Base-by-base conservation (phyloP, 2,888 invertebrate species). In the Orthosia gothica region DNA sequence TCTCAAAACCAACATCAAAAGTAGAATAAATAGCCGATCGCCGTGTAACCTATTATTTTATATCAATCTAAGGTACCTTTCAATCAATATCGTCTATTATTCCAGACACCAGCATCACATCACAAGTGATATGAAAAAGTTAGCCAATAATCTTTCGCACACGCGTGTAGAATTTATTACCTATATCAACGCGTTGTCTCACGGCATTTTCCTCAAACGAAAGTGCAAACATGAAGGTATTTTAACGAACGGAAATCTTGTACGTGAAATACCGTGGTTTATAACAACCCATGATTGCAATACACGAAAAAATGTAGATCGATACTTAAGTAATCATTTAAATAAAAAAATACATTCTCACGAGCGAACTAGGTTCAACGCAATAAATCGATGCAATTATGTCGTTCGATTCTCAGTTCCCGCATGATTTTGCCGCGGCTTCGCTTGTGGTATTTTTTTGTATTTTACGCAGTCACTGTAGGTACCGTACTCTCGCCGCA, bases 321-420 rank as follows among this genome's bases (percentile, higher is more conserved):
- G 72, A 78, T 79, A 79, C 79, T 87, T 89, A 88, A 81, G 84
- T 87, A 91, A 88, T 85, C 66, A 82, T 87, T 86, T 85, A 83
- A 86, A 85, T 85, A 84, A 82, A 86, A 84, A 87, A 84, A 79
- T 84, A 74, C 69, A 86, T 90, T 91, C 91, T 86, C 91, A 91
- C 91, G 87, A 83, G 67, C 57, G 62, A 82, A 87, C 75, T 82
- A 79, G 74, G 76, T 81, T 83, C 70, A 85, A 71, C 76, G 88
- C 83, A 87, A 85, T 84, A 75, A 82, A 81, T 86, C 79, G 78
- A 83, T 87, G 79, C 79, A 86, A 87, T 87, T 82, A 82, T 80
- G 72, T 85, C 76, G 83, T 84, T 86, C 81, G 79, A 87, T 87
- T 83, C 85, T 83, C 69, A 74, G 74, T 70, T 82, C 72, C 70